Evolutionary conservation across 2,888 invertebrate genomes (phyloP), one percentile per base, ranked within the genome.

Genomic region (Heteropelma amictum): DNA sequence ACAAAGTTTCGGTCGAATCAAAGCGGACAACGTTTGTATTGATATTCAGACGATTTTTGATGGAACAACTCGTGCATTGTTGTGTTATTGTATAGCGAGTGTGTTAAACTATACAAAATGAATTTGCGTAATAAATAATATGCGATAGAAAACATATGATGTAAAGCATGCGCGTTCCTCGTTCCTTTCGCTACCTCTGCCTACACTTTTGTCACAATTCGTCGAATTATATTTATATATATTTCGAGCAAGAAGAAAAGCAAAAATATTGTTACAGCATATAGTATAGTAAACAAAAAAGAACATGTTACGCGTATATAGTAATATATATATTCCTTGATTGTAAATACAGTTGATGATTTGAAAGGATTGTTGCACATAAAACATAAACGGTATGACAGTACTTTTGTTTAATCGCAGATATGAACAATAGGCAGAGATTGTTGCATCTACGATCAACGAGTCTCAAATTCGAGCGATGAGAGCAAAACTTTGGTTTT

Each of bases 81-180:
- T 82, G 81, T 81, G 79, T 83, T 83, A 80, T 81, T 83, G 84
- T 82, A 82, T 83, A 84, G 77, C 68, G 58, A 73, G 71, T 65
- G 40, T 26, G 30, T 53, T 65, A 45, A n/a, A 68, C 54, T 64
- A 58, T 28, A 53, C 33, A 73, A 61, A 35, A 73, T 67, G 58
- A 73, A 21, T 58, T n/a, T n/a, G n/a, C n/a, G n/a, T n/a, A 64
- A 63, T 67, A 42, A 67, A 54, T 65, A 68, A 53, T 23, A 60
- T 58, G 42, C 61, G 74, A 78, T 76, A 68, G 76, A 79, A n/a
- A 77, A 75, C 65, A 65, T 60, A 58, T 65, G 58, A 73, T 64
- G 63, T 69, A 60, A 69, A 74, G 65, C 65, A 68, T 42, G n/a
- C n/a, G 63, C 71, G 63, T 67, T 69, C 63, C 71, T 71, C 69